Evolutionary conservation across 2,888 invertebrate genomes (phyloP).

Genomic region (Leucania comma): DNA sequence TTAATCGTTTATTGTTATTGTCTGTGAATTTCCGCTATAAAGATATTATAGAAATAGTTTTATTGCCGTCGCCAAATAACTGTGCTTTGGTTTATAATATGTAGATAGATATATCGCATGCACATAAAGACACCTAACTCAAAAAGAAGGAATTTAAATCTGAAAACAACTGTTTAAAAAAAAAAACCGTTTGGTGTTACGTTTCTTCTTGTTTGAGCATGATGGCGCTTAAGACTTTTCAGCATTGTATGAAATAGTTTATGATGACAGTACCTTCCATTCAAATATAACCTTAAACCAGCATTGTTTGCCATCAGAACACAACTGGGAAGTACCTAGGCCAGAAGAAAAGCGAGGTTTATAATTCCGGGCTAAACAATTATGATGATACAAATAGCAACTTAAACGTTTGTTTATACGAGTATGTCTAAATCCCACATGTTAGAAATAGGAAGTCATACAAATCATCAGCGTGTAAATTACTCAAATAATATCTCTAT

Average conservation of each 20-base stretch:
- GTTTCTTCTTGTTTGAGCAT: not conserved
- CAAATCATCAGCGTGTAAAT: conserved; percentile 23
- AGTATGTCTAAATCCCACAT: not conserved
- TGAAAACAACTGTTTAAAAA: no score
- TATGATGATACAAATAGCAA: not conserved
- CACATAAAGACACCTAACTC: no score
- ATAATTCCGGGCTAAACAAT: not conserved
- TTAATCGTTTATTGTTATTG: conserved; percentile 7
- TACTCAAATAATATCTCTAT: conserved; percentile 37
- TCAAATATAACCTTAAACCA: not conserved
- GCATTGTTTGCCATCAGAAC: not conserved
- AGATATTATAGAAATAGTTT: not conserved
- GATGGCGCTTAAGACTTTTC: not conserved
- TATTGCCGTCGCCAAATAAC: not conserved
- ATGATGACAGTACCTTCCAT: not conserved
- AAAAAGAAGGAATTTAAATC: no score
- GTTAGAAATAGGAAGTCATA: conserved; percentile 33
- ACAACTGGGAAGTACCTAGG: not conserved
- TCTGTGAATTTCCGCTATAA: conserved; percentile 10
- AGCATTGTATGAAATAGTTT: not conserved
- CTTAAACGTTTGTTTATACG: not conserved
- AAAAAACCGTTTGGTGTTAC: no score
- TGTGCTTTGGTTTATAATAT: not conserved
- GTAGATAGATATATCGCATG: not conserved
- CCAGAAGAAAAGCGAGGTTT: not conserved